Conservation (phyloP, 2,888 invertebrate genomes). For the Phengaris alcon region DNA sequence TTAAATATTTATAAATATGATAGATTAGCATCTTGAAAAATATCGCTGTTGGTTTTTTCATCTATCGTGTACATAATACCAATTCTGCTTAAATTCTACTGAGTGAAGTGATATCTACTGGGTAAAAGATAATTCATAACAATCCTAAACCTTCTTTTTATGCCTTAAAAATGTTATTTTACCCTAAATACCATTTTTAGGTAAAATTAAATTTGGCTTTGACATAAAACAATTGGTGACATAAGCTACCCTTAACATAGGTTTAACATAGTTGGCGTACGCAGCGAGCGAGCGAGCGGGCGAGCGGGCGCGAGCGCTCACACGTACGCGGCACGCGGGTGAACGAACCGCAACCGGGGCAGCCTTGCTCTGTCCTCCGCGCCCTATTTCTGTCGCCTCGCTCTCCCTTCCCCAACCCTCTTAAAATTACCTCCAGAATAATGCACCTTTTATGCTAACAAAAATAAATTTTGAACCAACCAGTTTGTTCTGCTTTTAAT, state of each 20-base stretch:
- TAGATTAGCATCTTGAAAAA: neutral
- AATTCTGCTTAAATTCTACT: no score
- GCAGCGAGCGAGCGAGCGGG: slow-evolving; percentile 63
- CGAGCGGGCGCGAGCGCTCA: slow-evolving; percentile 56
- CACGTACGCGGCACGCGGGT: slow-evolving; percentile 56
- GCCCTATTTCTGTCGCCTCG: slow-evolving; percentile 78
- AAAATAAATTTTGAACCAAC: neutral
- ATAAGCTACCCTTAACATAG: slow-evolving; percentile 46
- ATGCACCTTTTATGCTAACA: slow-evolving; percentile 31
- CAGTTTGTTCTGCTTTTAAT: neutral
- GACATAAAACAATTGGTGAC: neutral
- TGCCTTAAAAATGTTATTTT: no score
- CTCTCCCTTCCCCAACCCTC: slow-evolving; percentile 53
- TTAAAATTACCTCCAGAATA: slow-evolving; percentile 53
- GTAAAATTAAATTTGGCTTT: neutral
- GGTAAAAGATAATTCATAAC: no score
- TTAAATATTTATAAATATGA: no score
- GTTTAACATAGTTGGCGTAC: slow-evolving; percentile 44
- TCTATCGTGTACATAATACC: no score
- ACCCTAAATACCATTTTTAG: no score
- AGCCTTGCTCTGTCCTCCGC: slow-evolving; percentile 79
- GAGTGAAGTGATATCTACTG: no score
- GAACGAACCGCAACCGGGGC: slow-evolving; percentile 74
- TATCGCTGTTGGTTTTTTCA: neutral
- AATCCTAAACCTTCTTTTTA: no score